Conservation (phyloP, 2,888 invertebrate species). For the Ectemnius continuus region DNA sequence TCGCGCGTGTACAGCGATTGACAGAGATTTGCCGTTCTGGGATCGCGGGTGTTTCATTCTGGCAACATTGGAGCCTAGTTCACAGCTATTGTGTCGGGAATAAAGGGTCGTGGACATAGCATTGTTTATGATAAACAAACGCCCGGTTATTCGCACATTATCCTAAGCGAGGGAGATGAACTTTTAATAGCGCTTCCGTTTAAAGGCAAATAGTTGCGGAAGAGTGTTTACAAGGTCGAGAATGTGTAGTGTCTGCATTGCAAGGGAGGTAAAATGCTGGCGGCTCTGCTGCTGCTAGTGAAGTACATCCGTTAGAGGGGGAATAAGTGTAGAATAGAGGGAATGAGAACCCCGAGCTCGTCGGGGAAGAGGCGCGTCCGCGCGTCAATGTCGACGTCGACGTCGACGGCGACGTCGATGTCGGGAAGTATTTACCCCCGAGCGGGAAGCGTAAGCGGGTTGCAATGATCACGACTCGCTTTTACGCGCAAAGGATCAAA, state of each 20-base stretch:
- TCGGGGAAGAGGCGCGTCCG: background rate
- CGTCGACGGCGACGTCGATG: slow-evolving; percentile 21
- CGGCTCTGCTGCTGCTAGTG: background rate
- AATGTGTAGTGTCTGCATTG: background rate
- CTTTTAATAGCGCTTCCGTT: too few species aligned
- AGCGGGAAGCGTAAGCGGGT: slow-evolving; percentile 17
- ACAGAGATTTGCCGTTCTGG: too few species aligned
- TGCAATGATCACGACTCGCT: slow-evolving; percentile 39
- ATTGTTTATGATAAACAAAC: too few species aligned
- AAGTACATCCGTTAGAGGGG: background rate
- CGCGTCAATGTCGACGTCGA: slow-evolving; percentile 21
- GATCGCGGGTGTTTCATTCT: too few species aligned
- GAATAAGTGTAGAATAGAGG: background rate
- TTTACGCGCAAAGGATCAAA: slow-evolving; percentile 41
- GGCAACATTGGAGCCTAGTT: too few species aligned
- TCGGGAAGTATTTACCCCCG: slow-evolving; percentile 6
- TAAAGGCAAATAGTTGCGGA: too few species aligned
- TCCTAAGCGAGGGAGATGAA: too few species aligned
- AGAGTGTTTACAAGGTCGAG: too few species aligned
- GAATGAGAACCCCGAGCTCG: slow-evolving; percentile 27
- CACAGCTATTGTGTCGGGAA: too few species aligned
- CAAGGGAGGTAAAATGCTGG: slow-evolving; percentile 18
- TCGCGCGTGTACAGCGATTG: too few species aligned
- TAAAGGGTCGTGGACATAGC: too few species aligned
- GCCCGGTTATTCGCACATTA: too few species aligned